A percentile compares a stretch with the other conserved stretches of the same genome.
These are phyloP conservation scores for Stigmatopora argus DNA, from an alignment of 2,113 vertebrate genomes.

Conservation along the genomic window DNA sequence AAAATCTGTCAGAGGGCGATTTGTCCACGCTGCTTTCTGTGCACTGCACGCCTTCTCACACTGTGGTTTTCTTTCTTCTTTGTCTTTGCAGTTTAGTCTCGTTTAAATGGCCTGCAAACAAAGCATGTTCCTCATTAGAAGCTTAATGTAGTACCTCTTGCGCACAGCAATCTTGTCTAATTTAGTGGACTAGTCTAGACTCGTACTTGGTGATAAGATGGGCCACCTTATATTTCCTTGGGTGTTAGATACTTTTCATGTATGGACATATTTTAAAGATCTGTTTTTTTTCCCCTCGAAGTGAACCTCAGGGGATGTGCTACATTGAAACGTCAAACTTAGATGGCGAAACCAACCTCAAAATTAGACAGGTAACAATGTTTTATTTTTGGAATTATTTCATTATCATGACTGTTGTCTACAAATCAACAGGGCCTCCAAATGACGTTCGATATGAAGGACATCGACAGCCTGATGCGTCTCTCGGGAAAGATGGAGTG, in stretches of 20 bases:
- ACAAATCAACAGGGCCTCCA: slow-evolving; percentile 79
- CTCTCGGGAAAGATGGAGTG: slow-evolving; percentile 92
- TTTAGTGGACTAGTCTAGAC: not conserved
- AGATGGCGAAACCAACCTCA: slow-evolving; percentile 97
- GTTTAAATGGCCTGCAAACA: slow-evolving; percentile 11
- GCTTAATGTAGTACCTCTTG: not conserved
- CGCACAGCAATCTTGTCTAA: not conserved
- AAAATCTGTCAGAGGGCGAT: slow-evolving; percentile 43
- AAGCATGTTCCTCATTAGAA: not conserved
- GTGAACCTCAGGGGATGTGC: slow-evolving; percentile 98
- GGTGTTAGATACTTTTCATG: not conserved
- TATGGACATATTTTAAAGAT: slow-evolving; percentile 1
- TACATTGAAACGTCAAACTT: slow-evolving; percentile 98
- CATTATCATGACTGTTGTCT: not conserved
- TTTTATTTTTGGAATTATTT: not conserved
- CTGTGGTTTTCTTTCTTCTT: slow-evolving; percentile 16
- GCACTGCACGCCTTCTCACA: slow-evolving; percentile 40
- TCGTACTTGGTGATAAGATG: not conserved
- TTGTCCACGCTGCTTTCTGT: slow-evolving; percentile 54
- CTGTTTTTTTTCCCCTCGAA: slow-evolving; percentile 49
- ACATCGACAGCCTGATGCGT: slow-evolving; percentile 84
- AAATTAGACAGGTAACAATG: slow-evolving; percentile 89
- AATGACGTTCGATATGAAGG: slow-evolving; percentile 85
- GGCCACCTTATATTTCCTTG: not conserved
- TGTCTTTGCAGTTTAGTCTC: slow-evolving; percentile 24